Evolutionary conservation across 1,140 invertebrate genomes (phyloP), one percentile per base, ranked within the genome.

Genomic region (Varroa destructor): DNA sequence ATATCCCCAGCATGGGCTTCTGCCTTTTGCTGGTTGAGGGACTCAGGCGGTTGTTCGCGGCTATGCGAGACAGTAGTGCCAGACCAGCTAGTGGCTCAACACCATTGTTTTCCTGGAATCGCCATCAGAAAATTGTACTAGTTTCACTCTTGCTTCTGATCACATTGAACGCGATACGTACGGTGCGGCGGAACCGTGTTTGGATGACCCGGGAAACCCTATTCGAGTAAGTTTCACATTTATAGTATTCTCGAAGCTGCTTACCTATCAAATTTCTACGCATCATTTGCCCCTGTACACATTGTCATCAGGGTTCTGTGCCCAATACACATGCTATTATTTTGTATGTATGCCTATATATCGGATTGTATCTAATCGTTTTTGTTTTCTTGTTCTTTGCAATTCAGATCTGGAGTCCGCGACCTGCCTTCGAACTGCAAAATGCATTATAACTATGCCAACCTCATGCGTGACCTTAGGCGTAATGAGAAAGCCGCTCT

Each of bases 391-490:
- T 57, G 12, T 71, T 64, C 12, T 36, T 73, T 40, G 70, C 72
- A 56, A 72, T 71, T 67, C 82, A 92, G 90, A 78, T 86, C 90
- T 8, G 90, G 90, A 25, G 78, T 93, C 46, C 82, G 84, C 74
- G 85, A 87, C 1, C 78, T 91, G 37, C 89, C 90, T 0, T 84
- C 88, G 78, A 93, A 93, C 78, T 89, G 89, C 42, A 93, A 93
- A 81, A 86, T 91, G 81, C 90, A 92, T 81, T 93, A 91, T 81
- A 93, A 93, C 80, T 91, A 88, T 78, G 90, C 87, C 37, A 93
- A 93, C 82, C 87, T 89, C 77, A 83, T 89, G 71, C 85, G 88
- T 78, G 90, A 92, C 78, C 82, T 84, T 12, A 81, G 80, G 6
- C 84, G 85, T 43, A 83, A 84, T 64, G 84, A 88, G 61, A 80